phyloP scores from a whole-genome alignment of 2,888 invertebrate species.

The Aproaerema taeniolella region DNA sequence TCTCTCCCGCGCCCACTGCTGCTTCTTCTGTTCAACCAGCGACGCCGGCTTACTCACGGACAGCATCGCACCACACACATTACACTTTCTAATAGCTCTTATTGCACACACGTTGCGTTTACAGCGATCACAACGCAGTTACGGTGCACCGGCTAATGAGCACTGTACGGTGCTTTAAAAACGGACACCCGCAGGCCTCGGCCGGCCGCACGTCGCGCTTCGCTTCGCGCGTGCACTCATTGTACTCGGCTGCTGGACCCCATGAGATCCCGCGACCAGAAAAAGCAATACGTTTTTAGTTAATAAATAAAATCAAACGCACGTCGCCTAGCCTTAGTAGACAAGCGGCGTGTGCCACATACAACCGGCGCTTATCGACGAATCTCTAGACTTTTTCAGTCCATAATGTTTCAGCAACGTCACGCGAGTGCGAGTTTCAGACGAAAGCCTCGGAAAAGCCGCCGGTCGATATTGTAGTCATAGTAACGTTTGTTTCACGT shows the following conservation, averaged over 20 bases:
- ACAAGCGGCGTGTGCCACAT: conserved; percentile 26
- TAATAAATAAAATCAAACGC: conserved; percentile 32
- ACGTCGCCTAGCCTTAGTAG: conserved; percentile 26
- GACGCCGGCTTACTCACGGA: conserved; percentile 76
- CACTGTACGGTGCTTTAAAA: conserved; percentile 54
- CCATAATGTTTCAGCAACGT: conserved; percentile 61
- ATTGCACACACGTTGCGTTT: conserved; percentile 64
- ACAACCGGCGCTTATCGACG: conserved; percentile 13
- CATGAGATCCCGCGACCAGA: conserved; percentile 35
- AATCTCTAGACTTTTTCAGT: conserved; percentile 36
- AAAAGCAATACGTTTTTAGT: conserved; percentile 32
- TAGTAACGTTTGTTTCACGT: conserved; percentile 71
- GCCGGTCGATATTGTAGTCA: conserved; percentile 70
- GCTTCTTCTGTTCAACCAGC: conserved; percentile 90
- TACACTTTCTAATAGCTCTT: conserved; percentile 71
- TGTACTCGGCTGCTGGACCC: conserved; percentile 53
- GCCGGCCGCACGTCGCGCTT: conserved; percentile 56
- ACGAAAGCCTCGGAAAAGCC: conserved; percentile 71
- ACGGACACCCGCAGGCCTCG: conserved; percentile 57
- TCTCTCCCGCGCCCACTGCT: conserved; percentile 95
- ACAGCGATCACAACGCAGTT: conserved; percentile 53
- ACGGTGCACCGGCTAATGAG: conserved; percentile 70
- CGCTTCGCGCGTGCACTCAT: conserved; percentile 67
- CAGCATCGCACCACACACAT: conserved; percentile 69
- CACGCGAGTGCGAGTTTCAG: conserved; percentile 68